phyloP scores from a whole-genome alignment of 2,888 invertebrate species.

The Pogonocherus hispidulus region DNA sequence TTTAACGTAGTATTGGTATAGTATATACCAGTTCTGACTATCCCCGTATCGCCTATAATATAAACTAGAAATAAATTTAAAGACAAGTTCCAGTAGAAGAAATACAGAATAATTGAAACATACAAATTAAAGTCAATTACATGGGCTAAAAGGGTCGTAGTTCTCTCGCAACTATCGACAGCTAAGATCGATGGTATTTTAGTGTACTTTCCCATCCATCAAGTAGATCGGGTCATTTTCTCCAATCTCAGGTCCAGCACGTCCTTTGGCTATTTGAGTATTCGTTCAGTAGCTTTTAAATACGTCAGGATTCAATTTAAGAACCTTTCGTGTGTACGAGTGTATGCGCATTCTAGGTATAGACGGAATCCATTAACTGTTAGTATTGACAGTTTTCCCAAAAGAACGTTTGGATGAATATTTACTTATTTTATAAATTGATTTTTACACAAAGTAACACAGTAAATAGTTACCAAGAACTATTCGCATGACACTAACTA shows the following conservation, averaged over 20 bases:
- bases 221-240: constrained; percentile 54
- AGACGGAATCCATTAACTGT: background rate
- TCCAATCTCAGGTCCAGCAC: constrained; percentile 53
- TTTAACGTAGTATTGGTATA: too few species aligned
- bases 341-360: background rate
- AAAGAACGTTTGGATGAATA: background rate
- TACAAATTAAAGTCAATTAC: constrained; percentile 64
- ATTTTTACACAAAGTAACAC: too few species aligned
- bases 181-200: constrained; percentile 60
- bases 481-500: too few species aligned
- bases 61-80: background rate
- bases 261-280: constrained; percentile 39
- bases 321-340: background rate
- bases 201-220: constrained; percentile 60
- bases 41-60: too few species aligned
- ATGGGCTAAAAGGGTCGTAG: constrained; percentile 57
- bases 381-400: background rate
- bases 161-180: constrained; percentile 60
- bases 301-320: constrained; percentile 20
- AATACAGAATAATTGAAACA: constrained; percentile 51
- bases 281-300: constrained; percentile 20
- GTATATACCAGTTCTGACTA: too few species aligned
- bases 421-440: too few species aligned
- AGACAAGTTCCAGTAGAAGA: background rate
- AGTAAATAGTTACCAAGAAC: too few species aligned